Conservation (phyloP, 1,140 invertebrate genomes). For the Cydia fagiglandana region DNA sequence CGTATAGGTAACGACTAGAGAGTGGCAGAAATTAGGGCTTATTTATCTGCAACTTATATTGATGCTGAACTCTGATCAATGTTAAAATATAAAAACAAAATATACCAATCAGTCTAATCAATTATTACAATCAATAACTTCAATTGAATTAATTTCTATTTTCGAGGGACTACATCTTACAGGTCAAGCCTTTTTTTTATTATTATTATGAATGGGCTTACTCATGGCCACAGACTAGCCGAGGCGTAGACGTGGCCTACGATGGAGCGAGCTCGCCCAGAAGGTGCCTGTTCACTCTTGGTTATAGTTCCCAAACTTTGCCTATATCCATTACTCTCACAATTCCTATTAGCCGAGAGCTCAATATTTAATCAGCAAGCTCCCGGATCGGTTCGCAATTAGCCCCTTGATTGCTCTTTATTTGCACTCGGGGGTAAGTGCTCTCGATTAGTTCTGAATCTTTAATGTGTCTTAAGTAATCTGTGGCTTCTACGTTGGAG, state of each 20-base stretch:
- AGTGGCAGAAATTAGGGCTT: too few species aligned
- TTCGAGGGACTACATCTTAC: not conserved
- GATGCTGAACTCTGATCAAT: too few species aligned
- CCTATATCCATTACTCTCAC: constrained; percentile 40
- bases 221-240: too few species aligned
- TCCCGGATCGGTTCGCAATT: constrained; percentile 35
- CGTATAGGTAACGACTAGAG: too few species aligned
- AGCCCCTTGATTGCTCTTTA: constrained; percentile 22
- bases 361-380: constrained; percentile 55
- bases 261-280: too few species aligned
- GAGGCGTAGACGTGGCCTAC: too few species aligned
- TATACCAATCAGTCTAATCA: too few species aligned
- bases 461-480: constrained; percentile 14
- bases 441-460: constrained; percentile 9
- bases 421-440: constrained; percentile 21
- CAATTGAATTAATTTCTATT: not conserved
- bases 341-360: constrained; percentile 46
- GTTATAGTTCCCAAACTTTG: not conserved
- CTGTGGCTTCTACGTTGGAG: not conserved
- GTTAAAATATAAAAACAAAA: too few species aligned
- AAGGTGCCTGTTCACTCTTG: too few species aligned
- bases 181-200: not conserved
- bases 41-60: too few species aligned
- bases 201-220: too few species aligned
- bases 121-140: not conserved